Evolutionary conservation across 2,797 vertebrate genomes (phyloP), one percentile per base, ranked within the genome.

Genomic region (Crotalus adamanteus): DNA sequence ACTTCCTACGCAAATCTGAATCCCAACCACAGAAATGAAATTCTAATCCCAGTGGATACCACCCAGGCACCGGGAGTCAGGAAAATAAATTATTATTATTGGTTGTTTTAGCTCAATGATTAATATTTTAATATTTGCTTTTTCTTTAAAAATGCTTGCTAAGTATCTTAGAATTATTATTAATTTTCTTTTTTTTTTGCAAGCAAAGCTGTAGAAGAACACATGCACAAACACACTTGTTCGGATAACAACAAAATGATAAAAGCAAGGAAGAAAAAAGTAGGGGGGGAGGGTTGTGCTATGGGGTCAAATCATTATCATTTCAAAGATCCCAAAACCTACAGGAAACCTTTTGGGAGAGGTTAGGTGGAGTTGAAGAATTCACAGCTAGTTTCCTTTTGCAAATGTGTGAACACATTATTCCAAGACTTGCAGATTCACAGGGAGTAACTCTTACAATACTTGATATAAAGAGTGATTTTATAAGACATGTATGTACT

Each of bases 301-400:
- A 13, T 26, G 51, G 31, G 14, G 65, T 42, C 4, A 86, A 56
- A 51, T 89, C 6, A 89, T 91, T 91, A 86, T 53, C 93, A 93
- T 93, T 91, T 91, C 89, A 93, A 91, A 91, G 89, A 28, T 22
- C 9, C 63, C 9, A 4, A 26, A 56, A 22, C 12, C 89, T 7
- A 91, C 56, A 87, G 73, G 63, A 88, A 31, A 65, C 47, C 42
- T 57, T 60, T 42, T n/a, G 87, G 63, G 56, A 87, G 57, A 59
- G 25, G 87, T 61, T 42, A 90, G 88, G 60, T 59, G 37, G 28
- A 31, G 92, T 60, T 90, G 89, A 87, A 91, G 73, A 86, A 86
- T 86, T 90, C 89, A 93, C 89, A 78, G 63, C 92, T 60, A 91
- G 85, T 69, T 83, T 78, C 56, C 85, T 91, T 91, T 93, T 78